These are phyloP conservation scores for Lutraria rhynchaena DNA, from an alignment of 1,140 invertebrate genomes.

Conservation along the genomic window DNA sequence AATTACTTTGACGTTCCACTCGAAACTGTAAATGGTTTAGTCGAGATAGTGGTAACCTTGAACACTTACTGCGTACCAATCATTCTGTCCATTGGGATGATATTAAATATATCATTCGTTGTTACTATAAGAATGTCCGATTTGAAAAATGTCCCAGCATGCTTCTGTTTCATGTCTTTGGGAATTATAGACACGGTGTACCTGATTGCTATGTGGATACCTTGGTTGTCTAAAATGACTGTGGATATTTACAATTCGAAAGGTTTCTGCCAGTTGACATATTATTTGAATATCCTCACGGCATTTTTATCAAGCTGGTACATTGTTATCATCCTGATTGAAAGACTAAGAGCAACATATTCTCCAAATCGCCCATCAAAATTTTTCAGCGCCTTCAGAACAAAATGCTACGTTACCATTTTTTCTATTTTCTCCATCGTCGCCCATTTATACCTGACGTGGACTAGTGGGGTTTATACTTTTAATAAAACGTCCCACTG, in stretches of 20 bases:
- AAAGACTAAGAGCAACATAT: constrained; percentile 41
- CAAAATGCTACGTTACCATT: constrained; percentile 59
- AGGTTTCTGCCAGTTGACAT: constrained; percentile 63
- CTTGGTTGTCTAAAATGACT: constrained; percentile 52
- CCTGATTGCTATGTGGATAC: constrained; percentile 57
- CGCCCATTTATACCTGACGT: constrained; percentile 62
- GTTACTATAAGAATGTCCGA: constrained; percentile 56
- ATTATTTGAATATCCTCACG: constrained; percentile 59
- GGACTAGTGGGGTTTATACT: constrained; percentile 61
- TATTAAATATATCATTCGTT: constrained; percentile 51
- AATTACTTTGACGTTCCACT: too few relatives aligned
- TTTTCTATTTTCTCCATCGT: constrained; percentile 62
- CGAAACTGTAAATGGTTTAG: too few relatives aligned
- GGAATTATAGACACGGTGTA: constrained; percentile 58
- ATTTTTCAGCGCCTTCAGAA: constrained; percentile 56
- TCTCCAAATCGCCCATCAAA: constrained; percentile 17
- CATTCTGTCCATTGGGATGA: constrained; percentile 55
- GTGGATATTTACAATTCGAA: constrained; percentile 61
- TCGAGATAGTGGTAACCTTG: too few relatives aligned
- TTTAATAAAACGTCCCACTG: constrained; percentile 46
- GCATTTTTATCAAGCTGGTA: constrained; percentile 64
- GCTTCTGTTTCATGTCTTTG: constrained; percentile 57
- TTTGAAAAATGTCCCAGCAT: constrained; percentile 59
- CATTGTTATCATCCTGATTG: constrained; percentile 51
- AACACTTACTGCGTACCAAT: constrained; percentile 32